Evolutionary conservation across 2,888 invertebrate species (phyloP).

Genomic region (Ephialtes manifestator): DNA sequence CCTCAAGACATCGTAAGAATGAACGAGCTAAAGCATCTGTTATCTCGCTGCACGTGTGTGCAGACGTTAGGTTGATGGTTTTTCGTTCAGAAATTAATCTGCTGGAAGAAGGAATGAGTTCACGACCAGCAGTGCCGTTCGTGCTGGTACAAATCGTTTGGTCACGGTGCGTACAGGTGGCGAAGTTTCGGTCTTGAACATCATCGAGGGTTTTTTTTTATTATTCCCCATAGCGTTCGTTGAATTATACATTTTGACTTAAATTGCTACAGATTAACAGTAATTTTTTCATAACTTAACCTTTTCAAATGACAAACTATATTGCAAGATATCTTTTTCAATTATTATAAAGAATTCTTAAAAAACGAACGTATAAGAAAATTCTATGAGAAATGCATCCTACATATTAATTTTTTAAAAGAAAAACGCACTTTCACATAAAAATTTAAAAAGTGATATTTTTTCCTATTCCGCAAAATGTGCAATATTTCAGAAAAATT

Average conservation of each 20-base stretch:
- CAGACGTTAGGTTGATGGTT: conserved; percentile 4
- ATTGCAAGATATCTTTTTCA: too few species aligned
- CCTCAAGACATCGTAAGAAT: conserved; percentile 11
- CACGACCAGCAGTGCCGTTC: not conserved
- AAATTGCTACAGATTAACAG: not conserved
- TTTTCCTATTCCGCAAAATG: too few species aligned
- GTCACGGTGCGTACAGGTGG: conserved; percentile 81
- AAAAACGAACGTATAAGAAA: too few species aligned
- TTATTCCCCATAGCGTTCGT: not conserved
- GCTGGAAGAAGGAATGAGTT: conserved; percentile 47
- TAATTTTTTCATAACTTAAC: too few species aligned
- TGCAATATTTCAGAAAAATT: too few species aligned
- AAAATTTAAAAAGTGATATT: too few species aligned
- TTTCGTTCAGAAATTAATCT: conserved; percentile 56
- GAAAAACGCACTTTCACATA: too few species aligned
- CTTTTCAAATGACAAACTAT: too few species aligned
- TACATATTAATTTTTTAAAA: too few species aligned
- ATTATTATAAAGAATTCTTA: too few species aligned
- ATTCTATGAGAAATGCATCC: too few species aligned
- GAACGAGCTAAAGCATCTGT: conserved; percentile 45
- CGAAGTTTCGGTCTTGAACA: conserved; percentile 64
- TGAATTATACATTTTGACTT: conserved; percentile 19
- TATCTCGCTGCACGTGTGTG: conserved; percentile 26
- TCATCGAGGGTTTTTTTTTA: not conserved
- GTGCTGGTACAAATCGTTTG: conserved; percentile 75